Evolutionary conservation across 2,113 vertebrate species (phyloP).

Genomic region (Tringa solitaria): DNA sequence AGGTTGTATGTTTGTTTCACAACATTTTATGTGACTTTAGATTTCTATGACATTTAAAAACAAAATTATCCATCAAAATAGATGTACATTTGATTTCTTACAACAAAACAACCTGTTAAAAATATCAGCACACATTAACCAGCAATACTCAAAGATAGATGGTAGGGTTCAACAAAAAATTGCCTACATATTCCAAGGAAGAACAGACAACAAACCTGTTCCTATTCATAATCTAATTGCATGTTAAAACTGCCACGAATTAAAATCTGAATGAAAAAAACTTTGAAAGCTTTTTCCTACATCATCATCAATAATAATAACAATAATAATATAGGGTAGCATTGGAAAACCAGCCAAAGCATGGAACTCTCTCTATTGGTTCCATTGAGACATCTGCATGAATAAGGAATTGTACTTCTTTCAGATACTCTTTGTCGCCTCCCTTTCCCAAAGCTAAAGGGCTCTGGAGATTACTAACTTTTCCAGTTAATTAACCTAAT

Average conservation of each 20-base stretch:
- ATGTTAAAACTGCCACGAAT: background rate
- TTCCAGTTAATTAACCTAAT: constrained; percentile 67
- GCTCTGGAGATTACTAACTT: constrained; percentile 31
- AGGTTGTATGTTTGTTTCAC: background rate
- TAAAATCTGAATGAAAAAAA: background rate
- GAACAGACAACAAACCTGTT: background rate
- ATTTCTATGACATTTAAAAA: background rate
- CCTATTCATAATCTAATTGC: background rate
- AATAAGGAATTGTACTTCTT: background rate
- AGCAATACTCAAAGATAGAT: background rate
- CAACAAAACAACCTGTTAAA: background rate
- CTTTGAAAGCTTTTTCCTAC: background rate
- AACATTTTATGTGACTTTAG: background rate
- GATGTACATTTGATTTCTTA: background rate
- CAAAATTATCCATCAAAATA: background rate
- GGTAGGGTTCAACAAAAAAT: background rate
- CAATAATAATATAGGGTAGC: background rate
- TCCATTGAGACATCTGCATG: background rate
- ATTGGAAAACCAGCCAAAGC: too few relatives aligned
- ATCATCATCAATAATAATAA: too few relatives aligned
- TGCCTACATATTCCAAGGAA: background rate
- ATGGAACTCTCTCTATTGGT: background rate
- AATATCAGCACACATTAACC: background rate
- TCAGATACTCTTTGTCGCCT: background rate
- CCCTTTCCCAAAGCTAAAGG: background rate